Conservation (phyloP, 35 echinoderm and acorn worm species). For the Patiria miniata region DNA sequence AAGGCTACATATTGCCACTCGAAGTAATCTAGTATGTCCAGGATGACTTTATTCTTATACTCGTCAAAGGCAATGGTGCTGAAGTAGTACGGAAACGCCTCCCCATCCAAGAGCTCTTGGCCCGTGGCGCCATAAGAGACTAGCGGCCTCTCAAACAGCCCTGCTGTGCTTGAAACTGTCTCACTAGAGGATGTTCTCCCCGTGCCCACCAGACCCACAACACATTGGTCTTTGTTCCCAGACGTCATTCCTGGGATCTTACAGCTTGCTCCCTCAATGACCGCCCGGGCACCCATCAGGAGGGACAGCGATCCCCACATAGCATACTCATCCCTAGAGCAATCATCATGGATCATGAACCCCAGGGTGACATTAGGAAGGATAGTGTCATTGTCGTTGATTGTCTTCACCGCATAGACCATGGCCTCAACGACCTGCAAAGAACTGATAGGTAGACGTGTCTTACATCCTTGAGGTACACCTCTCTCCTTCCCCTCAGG, state of each 20-base stretch:
- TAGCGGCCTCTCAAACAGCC: constrained; percentile 37
- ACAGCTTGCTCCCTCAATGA: not conserved
- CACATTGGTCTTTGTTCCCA: not conserved
- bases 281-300: not conserved
- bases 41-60: constrained; percentile 59
- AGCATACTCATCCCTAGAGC: not conserved
- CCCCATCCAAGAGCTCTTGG: constrained; percentile 42
- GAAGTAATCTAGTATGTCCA: constrained; percentile 70
- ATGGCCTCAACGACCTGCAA: not conserved
- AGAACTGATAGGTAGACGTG: not conserved
- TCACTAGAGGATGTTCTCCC: constrained; percentile 63
- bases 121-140: constrained; percentile 53
- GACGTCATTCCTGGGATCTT: not conserved
- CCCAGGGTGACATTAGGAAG: not conserved
- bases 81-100: constrained; percentile 50
- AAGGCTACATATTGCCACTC: constrained; percentile 90
- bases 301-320: constrained; percentile 9
- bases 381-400: not conserved
- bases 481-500: too few relatives aligned
- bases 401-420: not conserved
- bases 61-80: constrained; percentile 60
- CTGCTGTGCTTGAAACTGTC: constrained; percentile 54
- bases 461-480: not conserved
- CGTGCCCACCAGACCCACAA: constrained; percentile 58
- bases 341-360: constrained; percentile 6